These are phyloP conservation scores for Sminthurinus aureus DNA, from an alignment of 2,888 invertebrate genomes.

Conservation along the genomic window DNA sequence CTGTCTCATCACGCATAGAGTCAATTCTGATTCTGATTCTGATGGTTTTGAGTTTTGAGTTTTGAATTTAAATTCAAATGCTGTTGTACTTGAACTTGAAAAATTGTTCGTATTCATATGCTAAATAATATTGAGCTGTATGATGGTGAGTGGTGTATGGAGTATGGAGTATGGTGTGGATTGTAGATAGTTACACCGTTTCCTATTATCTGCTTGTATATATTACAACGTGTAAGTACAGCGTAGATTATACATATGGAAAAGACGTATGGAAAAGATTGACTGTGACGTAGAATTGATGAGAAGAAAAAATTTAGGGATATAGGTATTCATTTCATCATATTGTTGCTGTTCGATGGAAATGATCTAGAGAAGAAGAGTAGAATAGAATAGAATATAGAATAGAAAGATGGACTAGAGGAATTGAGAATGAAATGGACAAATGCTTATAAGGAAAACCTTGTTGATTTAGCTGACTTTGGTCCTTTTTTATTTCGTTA, in stretches of 20 bases:
- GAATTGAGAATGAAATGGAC: conserved; percentile 15
- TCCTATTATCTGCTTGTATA: neutral
- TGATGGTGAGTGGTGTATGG: too few species aligned
- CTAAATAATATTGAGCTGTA: too few species aligned
- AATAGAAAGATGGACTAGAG: neutral
- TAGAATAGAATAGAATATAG: too few species aligned
- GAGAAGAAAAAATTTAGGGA: neutral
- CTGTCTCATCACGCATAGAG: conserved; percentile 11
- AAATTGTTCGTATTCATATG: too few species aligned
- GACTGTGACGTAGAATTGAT: neutral
- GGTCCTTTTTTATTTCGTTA: neutral
- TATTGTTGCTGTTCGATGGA: neutral
- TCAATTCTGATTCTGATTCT: neutral
- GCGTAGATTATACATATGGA: too few species aligned
- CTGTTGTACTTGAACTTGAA: neutral
- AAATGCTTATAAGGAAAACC: conserved; percentile 13
- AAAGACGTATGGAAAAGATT: neutral
- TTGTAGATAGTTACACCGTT: too few species aligned
- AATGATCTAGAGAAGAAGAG: too few species aligned
- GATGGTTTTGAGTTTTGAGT: too few species aligned
- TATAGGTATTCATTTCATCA: neutral
- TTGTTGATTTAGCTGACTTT: neutral
- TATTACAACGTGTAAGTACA: too few species aligned
- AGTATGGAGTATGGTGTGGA: too few species aligned
- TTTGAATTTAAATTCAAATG: neutral